Evolutionary conservation across 92 coral and sea anemone species (phyloP), one percentile per base, ranked within the genome.

Genomic region (Micromussa lordhowensis): DNA sequence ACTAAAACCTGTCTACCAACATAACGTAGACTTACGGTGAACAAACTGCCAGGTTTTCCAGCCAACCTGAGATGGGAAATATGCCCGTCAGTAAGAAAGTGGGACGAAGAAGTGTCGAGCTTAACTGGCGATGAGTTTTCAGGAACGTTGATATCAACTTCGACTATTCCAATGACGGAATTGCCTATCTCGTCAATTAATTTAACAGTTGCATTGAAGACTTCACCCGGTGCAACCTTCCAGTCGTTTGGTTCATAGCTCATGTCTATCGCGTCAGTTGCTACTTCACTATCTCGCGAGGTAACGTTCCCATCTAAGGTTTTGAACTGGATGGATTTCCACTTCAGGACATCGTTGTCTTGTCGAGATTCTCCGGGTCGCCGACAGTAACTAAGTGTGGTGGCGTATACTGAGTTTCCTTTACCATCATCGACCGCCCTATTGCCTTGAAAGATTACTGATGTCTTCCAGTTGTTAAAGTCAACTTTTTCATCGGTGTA

Each of bases 331-430:
- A 98, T 86, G 78, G 89, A 89, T 0, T 92, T 82, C 99, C 98
- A 97, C 28, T 75, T 88, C 11, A 96, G 84, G 16, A 92, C 98
- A 38, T 71, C 34, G 84, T 95, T 96, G 70, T 95, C 71, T 31
- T 49, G 32, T 21, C 96, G 81, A 5, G 78, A 29, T 82, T 96
- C 98, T 0, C 95, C 95, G 9, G 92, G 68, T 59, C 81, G 82
- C n/a, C 97, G 92, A 64, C 99, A 98, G 85, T 91, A 86, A 64
- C 91, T 80, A 59, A 98, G 81, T 8, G 99, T 93, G 26, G 99
- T 93, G 21, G 98, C 98, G 89, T 90, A 98, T 18, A 96, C 94
- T 13, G 99, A 96, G 35, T 75, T 88, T 53, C 99, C 99, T 55
- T 77, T 40, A 24, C 32, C 26, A 70, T 18, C 78, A 73, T 73